These are phyloP conservation scores for Falcaria lacertinaria DNA, from an alignment of 2,888 invertebrate genomes.

Conservation along the genomic window DNA sequence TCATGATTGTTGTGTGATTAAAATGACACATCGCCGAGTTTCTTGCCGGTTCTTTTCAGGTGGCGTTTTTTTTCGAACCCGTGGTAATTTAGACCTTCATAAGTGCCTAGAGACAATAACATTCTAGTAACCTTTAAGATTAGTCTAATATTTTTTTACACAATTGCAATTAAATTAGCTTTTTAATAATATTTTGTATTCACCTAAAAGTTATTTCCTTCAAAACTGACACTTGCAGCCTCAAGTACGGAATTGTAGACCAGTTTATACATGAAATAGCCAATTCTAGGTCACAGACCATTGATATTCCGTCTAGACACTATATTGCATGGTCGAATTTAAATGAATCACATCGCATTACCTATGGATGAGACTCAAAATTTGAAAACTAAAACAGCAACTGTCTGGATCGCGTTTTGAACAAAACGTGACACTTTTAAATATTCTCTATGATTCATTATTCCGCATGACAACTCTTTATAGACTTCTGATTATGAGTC, in stretches of 20 bases:
- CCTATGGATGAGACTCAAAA: conserved; percentile 69
- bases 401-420: conserved; percentile 54
- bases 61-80: no score
- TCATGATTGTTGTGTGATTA: no score
- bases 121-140: no score
- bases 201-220: conserved; percentile 1
- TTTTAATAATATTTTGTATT: no score
- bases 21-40: no score
- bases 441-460: conserved; percentile 5
- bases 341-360: conserved; percentile 69
- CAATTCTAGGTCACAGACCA: conserved; percentile 74
- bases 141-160: no score
- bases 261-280: conserved; percentile 39
- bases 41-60: no score
- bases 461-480: no score
- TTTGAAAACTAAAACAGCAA: conserved; percentile 71
- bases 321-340: conserved; percentile 77
- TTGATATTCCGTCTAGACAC: conserved; percentile 77
- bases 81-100: no score
- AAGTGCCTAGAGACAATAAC: no score
- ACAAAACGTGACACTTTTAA: conserved; percentile 31
- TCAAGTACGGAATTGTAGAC: conserved; percentile 15
- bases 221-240: conserved; percentile 16
- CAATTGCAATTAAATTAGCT: no score
- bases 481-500: no score